These are phyloP conservation scores for Strix uralensis DNA, from an alignment of 2,113 vertebrate genomes.

Conservation along the genomic window DNA sequence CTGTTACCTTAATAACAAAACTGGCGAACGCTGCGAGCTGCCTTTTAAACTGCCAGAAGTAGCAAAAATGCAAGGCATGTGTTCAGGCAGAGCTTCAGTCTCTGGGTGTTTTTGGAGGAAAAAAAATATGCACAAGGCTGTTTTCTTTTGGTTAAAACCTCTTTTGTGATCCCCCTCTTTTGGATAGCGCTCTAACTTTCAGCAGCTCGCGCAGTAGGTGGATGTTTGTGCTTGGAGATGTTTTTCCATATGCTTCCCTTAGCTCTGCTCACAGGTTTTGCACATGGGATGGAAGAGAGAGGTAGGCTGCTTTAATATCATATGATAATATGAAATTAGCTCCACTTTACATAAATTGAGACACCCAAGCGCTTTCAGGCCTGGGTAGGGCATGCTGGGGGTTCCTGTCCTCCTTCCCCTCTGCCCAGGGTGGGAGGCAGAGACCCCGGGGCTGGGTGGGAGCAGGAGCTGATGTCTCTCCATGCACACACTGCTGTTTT, in stretches of 20 bases:
- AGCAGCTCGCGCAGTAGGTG: background rate
- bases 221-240: conserved; percentile 36
- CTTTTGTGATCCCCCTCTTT: background rate
- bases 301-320: conserved; percentile 20
- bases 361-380: background rate
- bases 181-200: background rate
- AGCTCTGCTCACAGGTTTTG: background rate
- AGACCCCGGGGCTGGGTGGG: background rate
- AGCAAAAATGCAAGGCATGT: background rate
- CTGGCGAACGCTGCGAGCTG: fast-evolving
- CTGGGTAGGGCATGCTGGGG: background rate
- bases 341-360: background rate
- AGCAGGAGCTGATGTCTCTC: background rate
- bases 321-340: background rate
- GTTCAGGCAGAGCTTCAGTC: background rate
- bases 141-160: conserved; percentile 24
- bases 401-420: background rate
- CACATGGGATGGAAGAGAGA: background rate
- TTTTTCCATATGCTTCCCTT: conserved; percentile 40
- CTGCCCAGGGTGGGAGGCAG: background rate
- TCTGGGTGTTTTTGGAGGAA: background rate
- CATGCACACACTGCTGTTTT: background rate
- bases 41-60: background rate
- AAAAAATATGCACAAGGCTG: background rate
- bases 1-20: background rate